Conservation (phyloP, 1,140 invertebrate genomes). For the Procambarus virginalis region DNA sequence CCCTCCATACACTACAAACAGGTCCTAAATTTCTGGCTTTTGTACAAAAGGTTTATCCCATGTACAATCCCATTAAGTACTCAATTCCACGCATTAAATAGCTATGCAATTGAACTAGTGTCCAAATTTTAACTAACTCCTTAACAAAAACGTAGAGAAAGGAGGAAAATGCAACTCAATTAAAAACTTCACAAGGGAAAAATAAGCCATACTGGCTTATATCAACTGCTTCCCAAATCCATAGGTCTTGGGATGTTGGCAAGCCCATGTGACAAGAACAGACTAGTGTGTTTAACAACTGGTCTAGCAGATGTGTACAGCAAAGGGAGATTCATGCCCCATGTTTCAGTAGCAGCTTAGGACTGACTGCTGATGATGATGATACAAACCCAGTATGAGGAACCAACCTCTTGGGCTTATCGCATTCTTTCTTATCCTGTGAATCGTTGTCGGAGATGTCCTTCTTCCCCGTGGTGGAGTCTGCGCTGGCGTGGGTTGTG, state of each 20-base stretch:
- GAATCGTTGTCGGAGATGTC: slow-evolving; percentile 49
- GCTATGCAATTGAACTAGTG: background rate
- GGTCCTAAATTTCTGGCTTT: background rate
- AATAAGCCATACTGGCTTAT: slow-evolving; percentile 43
- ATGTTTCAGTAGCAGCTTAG: slow-evolving; percentile 59
- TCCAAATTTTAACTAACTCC: background rate
- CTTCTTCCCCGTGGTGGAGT: slow-evolving; percentile 37
- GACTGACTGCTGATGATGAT: slow-evolving; percentile 48
- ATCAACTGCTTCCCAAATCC: slow-evolving; percentile 52
- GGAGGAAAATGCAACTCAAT: slow-evolving; percentile 29
- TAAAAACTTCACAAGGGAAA: slow-evolving; percentile 31
- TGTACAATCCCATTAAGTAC: background rate
- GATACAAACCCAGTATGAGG: slow-evolving; percentile 66
- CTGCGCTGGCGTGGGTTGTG: slow-evolving; percentile 44
- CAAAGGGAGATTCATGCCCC: slow-evolving; percentile 64
- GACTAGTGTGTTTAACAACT: slow-evolving; percentile 44
- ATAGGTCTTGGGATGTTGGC: slow-evolving; percentile 48
- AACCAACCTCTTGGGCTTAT: slow-evolving; percentile 68
- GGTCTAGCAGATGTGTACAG: slow-evolving; percentile 51
- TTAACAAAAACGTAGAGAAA: slow-evolving; percentile 31
- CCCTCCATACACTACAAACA: background rate
- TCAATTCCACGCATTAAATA: background rate
- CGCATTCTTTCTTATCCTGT: slow-evolving; percentile 58
- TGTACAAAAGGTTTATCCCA: background rate
- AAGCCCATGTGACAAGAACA: slow-evolving; percentile 38